phyloP scores from a whole-genome alignment of 2,888 invertebrate species.

The Brachypalpus laphriformis region DNA sequence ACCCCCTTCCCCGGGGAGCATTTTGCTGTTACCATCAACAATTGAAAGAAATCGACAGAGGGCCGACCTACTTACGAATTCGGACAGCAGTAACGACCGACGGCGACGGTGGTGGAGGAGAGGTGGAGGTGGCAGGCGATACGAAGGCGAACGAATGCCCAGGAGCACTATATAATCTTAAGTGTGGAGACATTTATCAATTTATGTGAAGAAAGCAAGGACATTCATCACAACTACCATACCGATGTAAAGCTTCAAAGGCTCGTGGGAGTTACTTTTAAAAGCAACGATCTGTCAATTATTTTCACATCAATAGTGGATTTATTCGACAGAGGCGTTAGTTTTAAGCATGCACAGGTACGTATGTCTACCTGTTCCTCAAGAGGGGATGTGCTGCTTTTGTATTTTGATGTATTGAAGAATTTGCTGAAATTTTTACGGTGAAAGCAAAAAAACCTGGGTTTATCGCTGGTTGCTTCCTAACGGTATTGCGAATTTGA shows the following conservation, averaged over 20 bases:
- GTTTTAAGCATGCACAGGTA: constrained; percentile 1
- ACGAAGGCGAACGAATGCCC: constrained; percentile 54
- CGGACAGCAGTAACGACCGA: constrained; percentile 23
- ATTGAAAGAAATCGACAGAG: constrained; percentile 65
- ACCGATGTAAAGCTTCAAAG: constrained; percentile 42
- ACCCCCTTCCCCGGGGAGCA: constrained; percentile 56
- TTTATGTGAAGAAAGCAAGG: constrained; percentile 67
- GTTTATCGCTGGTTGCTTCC: too few species aligned
- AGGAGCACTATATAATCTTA: constrained; percentile 72
- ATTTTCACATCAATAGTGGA: constrained; percentile 55
- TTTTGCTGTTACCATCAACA: constrained; percentile 60
- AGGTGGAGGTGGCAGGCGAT: background rate
- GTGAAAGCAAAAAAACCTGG: too few species aligned
- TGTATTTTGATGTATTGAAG: too few species aligned
- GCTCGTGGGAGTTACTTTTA: constrained; percentile 57
- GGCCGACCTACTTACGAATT: constrained; percentile 59
- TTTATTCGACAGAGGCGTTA: constrained; percentile 32
- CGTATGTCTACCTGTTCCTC: background rate
- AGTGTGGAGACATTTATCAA: constrained; percentile 74
- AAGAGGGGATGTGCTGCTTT: too few species aligned
- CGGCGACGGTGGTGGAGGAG: background rate
- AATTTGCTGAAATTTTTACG: too few species aligned
- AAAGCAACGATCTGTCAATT: constrained; percentile 72
- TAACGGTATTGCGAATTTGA: too few species aligned
- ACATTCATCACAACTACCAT: constrained; percentile 68